Percentiles rank a stretch among this genome's conserved stretches.
Evolutionary conservation across 2,797 vertebrate species (phyloP).

Genomic region (Acestrorhynchus altus): DNA sequence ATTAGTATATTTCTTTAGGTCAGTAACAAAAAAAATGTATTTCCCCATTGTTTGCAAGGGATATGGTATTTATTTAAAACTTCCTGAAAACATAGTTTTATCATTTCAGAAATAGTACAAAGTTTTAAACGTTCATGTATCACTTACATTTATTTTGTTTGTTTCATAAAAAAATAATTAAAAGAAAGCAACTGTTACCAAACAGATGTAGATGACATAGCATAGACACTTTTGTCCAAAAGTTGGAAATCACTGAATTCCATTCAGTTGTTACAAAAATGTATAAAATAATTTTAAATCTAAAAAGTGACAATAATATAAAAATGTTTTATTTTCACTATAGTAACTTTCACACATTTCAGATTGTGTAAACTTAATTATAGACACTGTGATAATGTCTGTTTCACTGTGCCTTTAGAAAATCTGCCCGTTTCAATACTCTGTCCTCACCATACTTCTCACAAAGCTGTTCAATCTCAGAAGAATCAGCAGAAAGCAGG

Average conservation of each 20-base stretch:
- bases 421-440: conserved; percentile 70
- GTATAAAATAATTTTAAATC: too few species aligned
- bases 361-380: not conserved
- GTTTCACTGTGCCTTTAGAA: conserved; percentile 65
- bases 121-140: too few species aligned
- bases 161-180: not conserved
- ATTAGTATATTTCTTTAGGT: too few species aligned
- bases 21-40: too few species aligned
- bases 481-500: conserved; percentile 61
- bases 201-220: not conserved
- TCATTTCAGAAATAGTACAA: too few species aligned
- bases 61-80: too few species aligned
- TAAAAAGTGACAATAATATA: not conserved
- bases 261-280: too few species aligned
- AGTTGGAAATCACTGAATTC: too few species aligned
- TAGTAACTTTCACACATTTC: not conserved
- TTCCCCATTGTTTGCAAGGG: too few species aligned
- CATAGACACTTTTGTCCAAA: not conserved
- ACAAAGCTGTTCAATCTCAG: conserved; percentile 57
- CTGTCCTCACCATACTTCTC: conserved; percentile 71
- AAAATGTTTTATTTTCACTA: not conserved
- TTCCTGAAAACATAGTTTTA: too few species aligned
- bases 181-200: not conserved
- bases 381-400: not conserved
- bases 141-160: conserved; percentile 7